Percentiles rank a stretch among this genome's conserved stretches.
Conservation (phyloP, 2,113 vertebrate species). For the Ivindomyrus marchei region DNA sequence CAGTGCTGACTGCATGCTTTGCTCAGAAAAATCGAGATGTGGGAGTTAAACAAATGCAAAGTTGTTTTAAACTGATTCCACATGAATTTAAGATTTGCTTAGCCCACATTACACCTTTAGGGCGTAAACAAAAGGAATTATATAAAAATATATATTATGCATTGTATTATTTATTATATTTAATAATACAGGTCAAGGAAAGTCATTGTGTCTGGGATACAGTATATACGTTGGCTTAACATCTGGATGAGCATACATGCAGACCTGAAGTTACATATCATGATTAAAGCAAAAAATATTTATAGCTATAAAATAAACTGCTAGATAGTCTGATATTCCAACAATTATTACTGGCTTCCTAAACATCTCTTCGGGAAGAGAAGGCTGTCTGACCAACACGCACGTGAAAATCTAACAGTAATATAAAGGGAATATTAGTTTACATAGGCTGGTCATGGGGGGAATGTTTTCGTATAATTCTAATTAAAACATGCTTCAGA, state of each 20-base stretch:
- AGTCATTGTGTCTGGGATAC: not conserved
- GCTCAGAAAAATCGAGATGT: not conserved
- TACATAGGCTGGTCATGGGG: constrained; percentile 70
- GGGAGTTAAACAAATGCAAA: not conserved
- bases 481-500: constrained; percentile 88
- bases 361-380: not conserved
- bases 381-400: constrained; percentile 48
- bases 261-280: not conserved
- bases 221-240: not conserved
- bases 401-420: constrained; percentile 74
- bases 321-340: not conserved
- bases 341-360: not conserved
- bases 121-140: not conserved
- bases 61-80: not conserved
- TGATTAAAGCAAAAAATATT: not conserved
- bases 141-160: not conserved
- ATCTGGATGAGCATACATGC: not conserved
- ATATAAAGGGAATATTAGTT: constrained; percentile 79
- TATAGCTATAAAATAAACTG: not conserved
- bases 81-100: not conserved
- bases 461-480: constrained; percentile 77
- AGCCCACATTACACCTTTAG: not conserved
- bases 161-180: not conserved
- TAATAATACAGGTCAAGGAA: not conserved
- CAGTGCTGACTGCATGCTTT: not conserved